These are phyloP conservation scores for Metaphire vulgaris DNA, from an alignment of 1,140 invertebrate genomes.

Conservation along the genomic window DNA sequence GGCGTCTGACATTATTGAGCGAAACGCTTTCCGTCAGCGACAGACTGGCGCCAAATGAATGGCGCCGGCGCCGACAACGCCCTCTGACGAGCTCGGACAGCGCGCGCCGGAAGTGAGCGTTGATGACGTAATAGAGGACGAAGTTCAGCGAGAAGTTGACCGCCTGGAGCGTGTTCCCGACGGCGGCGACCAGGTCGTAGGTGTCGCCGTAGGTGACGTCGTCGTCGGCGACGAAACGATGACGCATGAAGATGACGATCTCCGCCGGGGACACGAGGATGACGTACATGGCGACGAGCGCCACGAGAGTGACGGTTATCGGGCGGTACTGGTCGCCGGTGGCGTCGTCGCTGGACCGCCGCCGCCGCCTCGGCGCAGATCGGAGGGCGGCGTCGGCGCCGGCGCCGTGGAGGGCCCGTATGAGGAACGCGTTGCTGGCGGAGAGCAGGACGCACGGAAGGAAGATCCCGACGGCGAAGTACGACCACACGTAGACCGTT, in stretches of 20 bases:
- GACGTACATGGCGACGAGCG: slow-evolving; percentile 8
- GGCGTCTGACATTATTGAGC: neutral
- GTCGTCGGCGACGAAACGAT: slow-evolving; percentile 4
- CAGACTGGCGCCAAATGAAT: neutral
- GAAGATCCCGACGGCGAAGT: slow-evolving; percentile 33
- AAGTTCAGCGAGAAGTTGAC: slow-evolving; percentile 20
- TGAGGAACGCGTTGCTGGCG: slow-evolving; percentile 34
- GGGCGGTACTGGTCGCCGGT: slow-evolving; percentile 18
- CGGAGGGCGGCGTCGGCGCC: slow-evolving; percentile 6
- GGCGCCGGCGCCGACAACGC: neutral
- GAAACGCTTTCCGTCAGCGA: neutral
- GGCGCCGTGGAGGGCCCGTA: slow-evolving; percentile 39
- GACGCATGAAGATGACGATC: slow-evolving; percentile 6
- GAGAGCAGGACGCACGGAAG: slow-evolving; percentile 31
- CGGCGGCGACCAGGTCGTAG: slow-evolving; percentile 1
- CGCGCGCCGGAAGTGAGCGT: slow-evolving; percentile 19
- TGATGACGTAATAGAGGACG: slow-evolving; percentile 23
- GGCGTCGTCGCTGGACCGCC: neutral
- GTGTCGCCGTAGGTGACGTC: neutral
- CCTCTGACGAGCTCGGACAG: neutral
- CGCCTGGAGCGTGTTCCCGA: slow-evolving; percentile 18
- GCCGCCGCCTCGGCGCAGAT: neutral
- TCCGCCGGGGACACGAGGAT: slow-evolving; percentile 17
- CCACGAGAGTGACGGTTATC: slow-evolving; percentile 16
- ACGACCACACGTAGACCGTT: slow-evolving; percentile 27